These are phyloP conservation scores for Ormyrus rosae DNA, from an alignment of 2,888 invertebrate species.

Conservation along the genomic window DNA sequence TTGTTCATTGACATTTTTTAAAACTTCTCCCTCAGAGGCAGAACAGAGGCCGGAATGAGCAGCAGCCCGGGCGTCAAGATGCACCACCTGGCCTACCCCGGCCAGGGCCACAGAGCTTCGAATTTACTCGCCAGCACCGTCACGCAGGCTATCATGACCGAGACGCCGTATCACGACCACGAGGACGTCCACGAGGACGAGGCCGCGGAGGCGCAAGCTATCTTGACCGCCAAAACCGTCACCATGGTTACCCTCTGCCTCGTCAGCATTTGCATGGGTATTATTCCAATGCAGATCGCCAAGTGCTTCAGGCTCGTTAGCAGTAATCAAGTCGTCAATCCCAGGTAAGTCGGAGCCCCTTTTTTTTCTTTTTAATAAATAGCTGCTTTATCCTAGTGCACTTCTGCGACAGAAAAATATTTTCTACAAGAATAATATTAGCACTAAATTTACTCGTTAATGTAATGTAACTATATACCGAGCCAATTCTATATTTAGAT, in stretches of 20 bases:
- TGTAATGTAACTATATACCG: too few species aligned
- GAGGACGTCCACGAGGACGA: constrained; percentile 9
- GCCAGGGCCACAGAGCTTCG: constrained; percentile 2
- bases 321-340: constrained; percentile 61
- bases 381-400: too few species aligned
- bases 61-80: constrained; percentile 5
- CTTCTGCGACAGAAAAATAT: too few species aligned
- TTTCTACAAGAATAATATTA: too few species aligned
- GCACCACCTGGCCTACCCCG: background rate
- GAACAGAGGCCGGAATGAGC: background rate
- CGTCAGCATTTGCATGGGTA: constrained; percentile 86
- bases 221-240: constrained; percentile 85
- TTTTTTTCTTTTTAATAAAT: background rate
- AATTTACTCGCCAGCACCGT: background rate
- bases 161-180: background rate
- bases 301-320: constrained; percentile 81
- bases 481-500: too few species aligned
- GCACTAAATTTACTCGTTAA: too few species aligned
- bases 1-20: too few species aligned
- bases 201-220: constrained; percentile 70
- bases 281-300: constrained; percentile 84
- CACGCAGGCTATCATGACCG: background rate
- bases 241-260: constrained; percentile 87
- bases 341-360: constrained; percentile 61
- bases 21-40: too few species aligned